Conservation (phyloP, 1,140 invertebrate genomes). For the Diorhabda sublineata region DNA sequence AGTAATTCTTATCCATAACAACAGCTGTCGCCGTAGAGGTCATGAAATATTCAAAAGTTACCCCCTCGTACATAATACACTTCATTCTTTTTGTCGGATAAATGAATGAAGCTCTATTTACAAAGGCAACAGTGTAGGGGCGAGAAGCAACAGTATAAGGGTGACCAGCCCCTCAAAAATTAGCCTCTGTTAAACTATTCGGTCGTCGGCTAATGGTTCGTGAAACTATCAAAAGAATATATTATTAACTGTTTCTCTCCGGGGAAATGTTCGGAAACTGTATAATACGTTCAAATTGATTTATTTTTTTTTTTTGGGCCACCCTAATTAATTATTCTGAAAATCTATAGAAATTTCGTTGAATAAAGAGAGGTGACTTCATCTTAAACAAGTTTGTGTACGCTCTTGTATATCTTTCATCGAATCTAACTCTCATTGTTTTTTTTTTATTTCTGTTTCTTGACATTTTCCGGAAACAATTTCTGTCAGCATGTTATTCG, state of each 20-base stretch:
- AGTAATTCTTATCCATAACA: constrained; percentile 6
- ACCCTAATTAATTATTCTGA: constrained; percentile 20
- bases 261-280: constrained; percentile 21
- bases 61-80: constrained; percentile 36
- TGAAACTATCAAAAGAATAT: constrained; percentile 36
- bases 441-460: no score
- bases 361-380: no score
- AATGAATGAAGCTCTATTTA: constrained; percentile 32
- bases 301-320: constrained; percentile 24
- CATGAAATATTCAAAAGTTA: constrained; percentile 37
- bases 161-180: constrained; percentile 25
- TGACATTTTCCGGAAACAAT: neutral
- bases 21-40: constrained; percentile 35
- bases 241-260: constrained; percentile 26
- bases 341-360: constrained; percentile 15
- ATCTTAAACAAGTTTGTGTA: no score
- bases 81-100: constrained; percentile 37
- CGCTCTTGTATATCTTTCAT: no score
- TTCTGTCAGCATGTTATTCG: neutral
- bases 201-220: constrained; percentile 38
- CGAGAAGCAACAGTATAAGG: neutral
- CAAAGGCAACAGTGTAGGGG: constrained; percentile 12
- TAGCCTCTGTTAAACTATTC: constrained; percentile 35
- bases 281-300: constrained; percentile 30
- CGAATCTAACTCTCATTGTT: no score